phyloP scores from a whole-genome alignment of 92 coral and sea anemone genomes.

The Epizoanthus ramosus region DNA sequence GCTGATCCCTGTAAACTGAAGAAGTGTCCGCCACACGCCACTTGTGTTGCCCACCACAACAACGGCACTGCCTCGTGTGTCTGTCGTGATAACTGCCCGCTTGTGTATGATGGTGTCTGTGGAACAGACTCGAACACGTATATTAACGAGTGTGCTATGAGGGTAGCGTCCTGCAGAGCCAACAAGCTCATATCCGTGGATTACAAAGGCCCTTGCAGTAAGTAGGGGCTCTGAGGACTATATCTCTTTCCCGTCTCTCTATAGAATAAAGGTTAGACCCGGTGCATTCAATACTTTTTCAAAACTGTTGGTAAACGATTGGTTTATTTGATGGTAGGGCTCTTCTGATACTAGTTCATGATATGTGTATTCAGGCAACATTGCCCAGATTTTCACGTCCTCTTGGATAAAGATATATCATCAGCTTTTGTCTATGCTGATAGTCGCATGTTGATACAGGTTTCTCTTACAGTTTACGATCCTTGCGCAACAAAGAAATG shows the following conservation, averaged over 20 bases:
- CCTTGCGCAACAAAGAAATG: slow-evolving; percentile 83
- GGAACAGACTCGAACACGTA: slow-evolving; percentile 59
- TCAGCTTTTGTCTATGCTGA: neutral
- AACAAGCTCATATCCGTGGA: slow-evolving; percentile 45
- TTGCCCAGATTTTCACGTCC: no score
- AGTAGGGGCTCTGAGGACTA: slow-evolving; percentile 25
- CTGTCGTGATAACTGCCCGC: slow-evolving; percentile 63
- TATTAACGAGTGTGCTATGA: slow-evolving; percentile 66
- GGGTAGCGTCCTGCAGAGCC: slow-evolving; percentile 53
- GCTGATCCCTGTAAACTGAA: slow-evolving; percentile 58
- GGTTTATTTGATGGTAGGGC: no score
- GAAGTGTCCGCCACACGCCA: slow-evolving; percentile 62
- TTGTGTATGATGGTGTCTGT: slow-evolving; percentile 57
- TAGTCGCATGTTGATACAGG: neutral
- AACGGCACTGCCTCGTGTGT: slow-evolving; percentile 70
- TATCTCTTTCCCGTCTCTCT: neutral
- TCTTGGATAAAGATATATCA: no score
- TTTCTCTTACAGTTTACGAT: slow-evolving; percentile 50
- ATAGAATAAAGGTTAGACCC: neutral
- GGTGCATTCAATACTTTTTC: no score
- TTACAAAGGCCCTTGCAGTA: slow-evolving; percentile 72
- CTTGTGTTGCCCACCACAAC: slow-evolving; percentile 56
- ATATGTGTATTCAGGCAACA: no score
- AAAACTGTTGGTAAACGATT: no score
- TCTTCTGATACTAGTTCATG: no score